phyloP scores from a whole-genome alignment of 2,797 vertebrate species.

The Psittacula echo region DNA sequence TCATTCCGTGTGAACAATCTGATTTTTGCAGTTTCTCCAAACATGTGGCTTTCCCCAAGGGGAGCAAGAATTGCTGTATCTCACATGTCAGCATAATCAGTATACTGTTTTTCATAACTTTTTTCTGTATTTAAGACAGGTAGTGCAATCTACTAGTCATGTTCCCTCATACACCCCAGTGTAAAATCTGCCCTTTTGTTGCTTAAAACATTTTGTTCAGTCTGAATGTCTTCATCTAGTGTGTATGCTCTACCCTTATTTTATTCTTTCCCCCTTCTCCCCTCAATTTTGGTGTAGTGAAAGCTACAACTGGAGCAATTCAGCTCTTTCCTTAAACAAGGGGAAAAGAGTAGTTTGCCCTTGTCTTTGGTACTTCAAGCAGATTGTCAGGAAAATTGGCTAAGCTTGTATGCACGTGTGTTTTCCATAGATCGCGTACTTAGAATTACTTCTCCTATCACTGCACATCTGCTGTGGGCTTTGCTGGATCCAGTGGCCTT shows the following conservation, averaged over 20 bases:
- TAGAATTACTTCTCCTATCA: not conserved
- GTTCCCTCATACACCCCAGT: not conserved
- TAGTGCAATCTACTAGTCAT: not conserved
- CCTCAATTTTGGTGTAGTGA: not conserved
- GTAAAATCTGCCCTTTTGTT: not conserved
- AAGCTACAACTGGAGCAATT: not conserved
- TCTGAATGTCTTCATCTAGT: not conserved
- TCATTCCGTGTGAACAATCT: not conserved
- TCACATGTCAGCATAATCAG: not conserved
- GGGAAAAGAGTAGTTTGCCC: not conserved
- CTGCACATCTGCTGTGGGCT: not conserved
- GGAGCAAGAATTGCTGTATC: not conserved
- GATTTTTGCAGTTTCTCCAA: not conserved
- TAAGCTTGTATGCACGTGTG: not conserved
- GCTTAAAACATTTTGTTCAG: not conserved
- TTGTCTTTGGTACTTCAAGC: not conserved
- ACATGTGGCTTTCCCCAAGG: not conserved
- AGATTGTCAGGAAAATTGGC: constrained; percentile 3
- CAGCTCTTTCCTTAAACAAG: not conserved
- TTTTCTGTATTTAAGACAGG: not conserved
- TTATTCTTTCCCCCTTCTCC: not conserved
- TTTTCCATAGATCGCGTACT: not conserved
- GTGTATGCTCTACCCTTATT: not conserved
- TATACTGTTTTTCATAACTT: not conserved
- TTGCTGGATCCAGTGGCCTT: not conserved